A percentile compares a stretch with the other conserved stretches of the same genome.
Conservation (phyloP, 2,113 vertebrate species). For the Plectropomus leopardus region DNA sequence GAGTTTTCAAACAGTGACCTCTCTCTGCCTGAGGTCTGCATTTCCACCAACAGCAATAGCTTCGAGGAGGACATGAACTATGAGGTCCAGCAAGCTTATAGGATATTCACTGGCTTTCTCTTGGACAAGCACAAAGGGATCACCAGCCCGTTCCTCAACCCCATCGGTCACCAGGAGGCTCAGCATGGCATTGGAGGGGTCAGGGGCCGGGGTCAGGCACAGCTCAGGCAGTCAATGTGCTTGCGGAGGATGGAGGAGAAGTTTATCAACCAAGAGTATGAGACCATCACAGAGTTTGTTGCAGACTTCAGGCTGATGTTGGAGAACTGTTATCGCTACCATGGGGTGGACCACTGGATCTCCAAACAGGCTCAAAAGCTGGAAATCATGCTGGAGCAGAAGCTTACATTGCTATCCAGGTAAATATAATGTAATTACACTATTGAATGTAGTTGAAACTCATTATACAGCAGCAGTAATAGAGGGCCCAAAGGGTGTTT, state of each 20-base stretch:
- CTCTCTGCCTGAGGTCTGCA: slow-evolving; percentile 78
- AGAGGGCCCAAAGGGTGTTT: neutral
- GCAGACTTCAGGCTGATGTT: slow-evolving; percentile 95
- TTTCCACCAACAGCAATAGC: slow-evolving; percentile 68
- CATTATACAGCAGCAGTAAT: neutral
- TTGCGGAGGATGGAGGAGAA: slow-evolving; percentile 93
- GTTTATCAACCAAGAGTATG: slow-evolving; percentile 89
- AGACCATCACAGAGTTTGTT: slow-evolving; percentile 93
- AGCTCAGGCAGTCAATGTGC: slow-evolving; percentile 83
- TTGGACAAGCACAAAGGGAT: slow-evolving; percentile 91
- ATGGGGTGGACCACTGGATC: slow-evolving; percentile 97
- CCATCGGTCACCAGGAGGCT: slow-evolving; percentile 74
- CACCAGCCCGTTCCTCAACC: slow-evolving; percentile 89
- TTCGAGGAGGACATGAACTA: slow-evolving; percentile 86
- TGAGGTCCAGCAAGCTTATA: slow-evolving; percentile 92
- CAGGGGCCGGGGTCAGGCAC: slow-evolving; percentile 49
- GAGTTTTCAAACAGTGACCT: slow-evolving; percentile 77
- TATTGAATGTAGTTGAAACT: neutral
- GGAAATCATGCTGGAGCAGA: slow-evolving; percentile 97
- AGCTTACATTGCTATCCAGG: slow-evolving; percentile 94
- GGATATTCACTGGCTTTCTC: slow-evolving; percentile 92
- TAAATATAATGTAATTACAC: slow-evolving; percentile 70
- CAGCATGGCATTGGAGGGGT: slow-evolving; percentile 64
- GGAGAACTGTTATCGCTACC: slow-evolving; percentile 93
- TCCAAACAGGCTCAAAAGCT: slow-evolving; percentile 97